Base-by-base conservation (phyloP, 2,797 vertebrate species). In the Microctenopoma lineatum region DNA sequence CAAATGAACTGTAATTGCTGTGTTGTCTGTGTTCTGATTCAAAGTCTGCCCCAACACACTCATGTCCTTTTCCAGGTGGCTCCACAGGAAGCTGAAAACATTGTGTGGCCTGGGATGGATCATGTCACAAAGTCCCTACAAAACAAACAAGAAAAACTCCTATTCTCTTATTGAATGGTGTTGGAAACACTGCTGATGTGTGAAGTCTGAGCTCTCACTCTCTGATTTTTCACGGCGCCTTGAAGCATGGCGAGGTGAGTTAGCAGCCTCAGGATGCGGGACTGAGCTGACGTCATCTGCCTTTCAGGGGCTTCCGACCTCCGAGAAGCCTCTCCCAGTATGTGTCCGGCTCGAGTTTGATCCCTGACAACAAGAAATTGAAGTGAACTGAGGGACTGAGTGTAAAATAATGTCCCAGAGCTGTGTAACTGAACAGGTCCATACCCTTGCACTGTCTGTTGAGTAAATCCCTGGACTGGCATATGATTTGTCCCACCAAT, bases 231-330 rank as follows among this genome's bases (percentile, higher is more conserved):
- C 0, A 53, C 4, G 3, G 85, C 56, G 7, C 93, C 93, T 16
- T 93, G 92, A 15, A 94, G 80, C 91, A 94, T 90, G 47, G 91
- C 79, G 11, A 94, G 85, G 67, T 94, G 93, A 0, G 84, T 92
- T 0, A 89, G 68, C 53, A 93, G 81, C 47, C 93, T 84, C 21
- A 95, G 89, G 45, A 93, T 4, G 65, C 84, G 60, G 38, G 84
- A 91, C 82, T 92, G 79, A 60, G 78, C 84, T 0, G 7, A 68
- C 0, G 77, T 57, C 68, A 91, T 73, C 65, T 83, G 82, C 54
- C 93, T 85, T 9, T 93, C 87, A 1, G 93, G 92, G 11, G 87
- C 93, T 0, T 94, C 92, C 2, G 90, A 87, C 61, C 92, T 77
- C 14, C 2, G 68, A 13, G 0, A 0, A 21, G 91, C 92, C 0